A percentile compares a stretch with the other conserved stretches of the same genome.
phyloP scores from a whole-genome alignment of 2,888 invertebrate genomes.

The Harmothoe impar region DNA sequence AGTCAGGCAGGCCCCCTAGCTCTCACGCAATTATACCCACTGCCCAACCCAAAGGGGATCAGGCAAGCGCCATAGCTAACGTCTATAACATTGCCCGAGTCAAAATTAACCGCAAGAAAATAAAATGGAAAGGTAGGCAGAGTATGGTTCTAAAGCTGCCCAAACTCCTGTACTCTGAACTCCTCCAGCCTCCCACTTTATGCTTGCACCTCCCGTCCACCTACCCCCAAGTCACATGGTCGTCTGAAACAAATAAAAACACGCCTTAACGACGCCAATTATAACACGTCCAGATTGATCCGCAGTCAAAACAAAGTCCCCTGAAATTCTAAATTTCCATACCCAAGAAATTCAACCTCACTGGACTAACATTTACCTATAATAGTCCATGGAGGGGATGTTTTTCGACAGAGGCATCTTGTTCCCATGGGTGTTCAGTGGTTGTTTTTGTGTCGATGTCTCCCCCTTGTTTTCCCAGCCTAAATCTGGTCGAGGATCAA shows the following conservation, averaged over 20 bases:
- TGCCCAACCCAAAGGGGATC: too few relatives aligned
- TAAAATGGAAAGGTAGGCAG: too few relatives aligned
- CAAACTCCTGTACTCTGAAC: not conserved
- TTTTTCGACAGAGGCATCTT: too few relatives aligned
- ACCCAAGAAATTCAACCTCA: not conserved
- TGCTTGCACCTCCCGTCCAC: not conserved
- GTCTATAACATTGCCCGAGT: too few relatives aligned
- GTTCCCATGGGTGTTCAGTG: too few relatives aligned
- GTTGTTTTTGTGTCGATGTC: too few relatives aligned
- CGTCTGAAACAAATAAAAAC: conserved; percentile 22
- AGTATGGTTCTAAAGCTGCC: not conserved
- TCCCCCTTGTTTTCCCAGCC: not conserved
- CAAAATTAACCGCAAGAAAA: too few relatives aligned
- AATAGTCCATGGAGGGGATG: not conserved
- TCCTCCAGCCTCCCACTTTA: not conserved
- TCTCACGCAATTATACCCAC: not conserved
- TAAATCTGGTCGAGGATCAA: conserved; percentile 33
- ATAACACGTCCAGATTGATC: not conserved
- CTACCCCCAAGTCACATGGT: not conserved
- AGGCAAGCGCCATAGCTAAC: too few relatives aligned
- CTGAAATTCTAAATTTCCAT: not conserved
- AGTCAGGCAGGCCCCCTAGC: not conserved
- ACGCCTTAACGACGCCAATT: conserved; percentile 3
- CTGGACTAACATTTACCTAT: conserved; percentile 13
- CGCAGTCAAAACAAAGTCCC: not conserved